Conservation (phyloP, 2,113 vertebrate genomes). For the Hipposideros armiger region DNA sequence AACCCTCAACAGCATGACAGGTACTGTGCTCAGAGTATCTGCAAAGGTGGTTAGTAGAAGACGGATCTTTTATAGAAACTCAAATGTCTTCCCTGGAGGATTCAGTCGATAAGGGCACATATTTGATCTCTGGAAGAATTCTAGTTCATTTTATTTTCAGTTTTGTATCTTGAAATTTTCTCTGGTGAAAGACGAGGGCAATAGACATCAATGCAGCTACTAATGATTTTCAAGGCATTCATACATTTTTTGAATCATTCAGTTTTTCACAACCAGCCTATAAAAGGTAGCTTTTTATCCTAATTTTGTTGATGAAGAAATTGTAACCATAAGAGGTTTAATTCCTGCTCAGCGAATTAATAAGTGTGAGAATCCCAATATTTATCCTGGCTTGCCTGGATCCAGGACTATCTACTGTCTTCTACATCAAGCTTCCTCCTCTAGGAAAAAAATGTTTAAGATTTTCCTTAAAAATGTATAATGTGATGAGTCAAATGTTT, state of each 20-base stretch:
- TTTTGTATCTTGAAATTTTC: background rate
- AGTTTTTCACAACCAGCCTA: background rate
- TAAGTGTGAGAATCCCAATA: background rate
- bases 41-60: constrained; percentile 44
- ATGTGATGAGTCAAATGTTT: background rate
- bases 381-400: background rate
- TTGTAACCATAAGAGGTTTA: background rate
- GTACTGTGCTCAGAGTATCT: background rate
- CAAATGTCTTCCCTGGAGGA: background rate
- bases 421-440: background rate
- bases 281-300: background rate
- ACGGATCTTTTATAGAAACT: background rate
- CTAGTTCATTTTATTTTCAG: constrained; percentile 32
- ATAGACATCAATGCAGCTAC: background rate
- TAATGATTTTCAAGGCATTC: background rate
- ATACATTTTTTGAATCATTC: background rate
- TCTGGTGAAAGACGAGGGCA: background rate
- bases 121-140: background rate
- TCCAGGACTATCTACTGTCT: background rate
- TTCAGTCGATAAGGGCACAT: background rate
- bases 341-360: background rate
- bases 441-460: background rate
- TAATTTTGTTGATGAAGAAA: constrained; percentile 42
- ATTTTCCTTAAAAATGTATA: background rate
- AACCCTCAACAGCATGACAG: background rate